Evolutionary conservation across 2,888 invertebrate genomes (phyloP), one percentile per base, ranked within the genome.

Genomic region (Eupeodes latifasciatus): DNA sequence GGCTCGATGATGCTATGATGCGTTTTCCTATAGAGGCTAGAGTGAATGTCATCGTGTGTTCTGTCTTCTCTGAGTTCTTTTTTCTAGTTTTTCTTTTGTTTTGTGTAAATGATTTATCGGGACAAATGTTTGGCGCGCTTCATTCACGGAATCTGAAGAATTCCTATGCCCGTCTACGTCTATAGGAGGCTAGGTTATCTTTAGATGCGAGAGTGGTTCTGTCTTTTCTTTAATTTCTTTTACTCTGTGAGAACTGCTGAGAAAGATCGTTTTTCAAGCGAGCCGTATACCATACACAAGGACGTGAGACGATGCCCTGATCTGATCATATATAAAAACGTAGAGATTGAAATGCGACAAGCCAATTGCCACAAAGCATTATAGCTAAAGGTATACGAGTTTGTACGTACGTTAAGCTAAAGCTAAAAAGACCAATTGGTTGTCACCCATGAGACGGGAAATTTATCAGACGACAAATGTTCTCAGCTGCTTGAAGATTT

Each of bases 41-140:
- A 80, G 59, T 53, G 61, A 78, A 72, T 71, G 71, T 71, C 74
- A 49, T 69, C 69, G 69, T 86, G 57, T 71, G 57, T 71, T 83
- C 64, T 72, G 57, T 51, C 49, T 14, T 16, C 27, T 19, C n/a
- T 19, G 40, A 27, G 27, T 27, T 27, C 27, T 67, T 61, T 57
- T 71, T 19, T 11, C 55, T 57, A 53, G 16, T 27, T 49, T 71
- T 64, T 86, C 51, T 71, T 51, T 64, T 64, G 16, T 84, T 36
- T 59, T 47, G 64, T 61, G 47, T 57, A 78, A 85, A 90, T 90
- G 90, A 90, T 90, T 90, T 90, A 90, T 90, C 88, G 90, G 88
- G 88, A 90, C 90, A 90, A 90, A 90, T 90, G 90, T 85, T 90
- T 90, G 90, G 89, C 85, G 89, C 86, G 85, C 81, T 88, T 90